Evolutionary conservation across 2,888 invertebrate genomes (phyloP), one percentile per base, ranked within the genome.

Genomic region (Acanthoscelides obtectus): DNA sequence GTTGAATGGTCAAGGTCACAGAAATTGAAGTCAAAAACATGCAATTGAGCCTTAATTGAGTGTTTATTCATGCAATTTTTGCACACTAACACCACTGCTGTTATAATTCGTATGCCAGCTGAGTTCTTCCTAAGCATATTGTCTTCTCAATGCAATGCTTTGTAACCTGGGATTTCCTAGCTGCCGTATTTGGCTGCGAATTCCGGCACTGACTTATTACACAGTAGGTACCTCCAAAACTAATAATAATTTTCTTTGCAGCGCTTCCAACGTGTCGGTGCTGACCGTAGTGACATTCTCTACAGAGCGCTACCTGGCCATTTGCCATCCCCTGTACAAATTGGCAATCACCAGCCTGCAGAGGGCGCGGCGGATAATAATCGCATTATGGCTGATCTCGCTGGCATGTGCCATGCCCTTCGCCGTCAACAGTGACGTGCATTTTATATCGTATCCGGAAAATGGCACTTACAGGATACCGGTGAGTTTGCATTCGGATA

Each of bases 231-330:
- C n/a, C n/a, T n/a, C n/a, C n/a, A 63, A 63, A 63, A 63, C 66
- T 22, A 21, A 73, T n/a, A 27, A 65, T 72, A 64, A 67, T 71
- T 19, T 75, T 65, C 45, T 74, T 87, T 86, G 21, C 86, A 95
- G 95, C 85, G 94, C 95, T 0, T 93, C 95, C 0, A 96, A 96
- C 85, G 95, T 95, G 0, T 96, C 96, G 0, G 94, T 96, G 69
- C 86, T 97, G 81, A 97, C 96, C 22, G 96, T 97, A 78, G 95
- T 96, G 67, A 95, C 95, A 2, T 97, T 97, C 86, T 96, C 96
- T 0, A 90, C 94, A 86, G 97, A 97, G 86, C 89, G 97, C 66
- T 95, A 96, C 87, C 86, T 96, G 77, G 96, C 96, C 45, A 96
- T 97, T 81, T 97, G 97, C 83, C 94, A 96, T 83, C 96, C 97